Evolutionary conservation across 2,113 vertebrate genomes (phyloP).

Genomic region (Cyanistes caeruleus): DNA sequence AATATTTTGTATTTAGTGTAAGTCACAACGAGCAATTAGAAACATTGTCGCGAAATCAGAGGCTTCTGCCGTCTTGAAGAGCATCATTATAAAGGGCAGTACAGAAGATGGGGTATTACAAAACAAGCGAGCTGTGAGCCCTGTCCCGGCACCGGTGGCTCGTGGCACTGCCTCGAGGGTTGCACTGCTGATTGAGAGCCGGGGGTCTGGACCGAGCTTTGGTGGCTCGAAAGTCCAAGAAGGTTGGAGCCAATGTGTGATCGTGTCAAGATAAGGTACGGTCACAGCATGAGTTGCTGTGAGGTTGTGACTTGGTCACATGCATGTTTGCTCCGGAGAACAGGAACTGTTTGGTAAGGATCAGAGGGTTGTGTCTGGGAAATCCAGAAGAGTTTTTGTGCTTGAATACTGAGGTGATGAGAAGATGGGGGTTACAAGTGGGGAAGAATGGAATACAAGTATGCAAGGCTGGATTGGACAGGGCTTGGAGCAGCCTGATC

Average conservation of each 20-base stretch:
- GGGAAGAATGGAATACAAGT: background rate
- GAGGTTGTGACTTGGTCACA: background rate
- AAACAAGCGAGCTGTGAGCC: fast-evolving
- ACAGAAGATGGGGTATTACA: fast-evolving
- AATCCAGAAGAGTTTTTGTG: background rate
- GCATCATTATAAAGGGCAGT: fast-evolving
- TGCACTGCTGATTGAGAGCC: fast-evolving
- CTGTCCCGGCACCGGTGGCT: background rate
- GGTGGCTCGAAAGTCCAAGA: fast-evolving
- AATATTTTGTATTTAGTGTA: background rate
- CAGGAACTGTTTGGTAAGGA: background rate
- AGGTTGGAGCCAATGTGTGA: fast-evolving
- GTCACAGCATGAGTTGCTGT: fast-evolving
- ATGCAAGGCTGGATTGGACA: background rate
- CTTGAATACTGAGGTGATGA: background rate
- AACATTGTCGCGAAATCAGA: background rate
- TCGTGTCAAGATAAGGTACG: fast-evolving
- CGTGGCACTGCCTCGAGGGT: fast-evolving
- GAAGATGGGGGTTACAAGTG: background rate
- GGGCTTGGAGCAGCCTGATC: background rate
- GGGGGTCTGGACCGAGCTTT: fast-evolving
- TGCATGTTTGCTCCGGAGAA: fast-evolving
- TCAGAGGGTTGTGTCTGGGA: background rate
- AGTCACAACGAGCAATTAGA: background rate
- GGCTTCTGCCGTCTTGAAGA: fast-evolving